These are phyloP conservation scores for Paramormyrops hopkinsi DNA, from an alignment of 2,797 vertebrate genomes.

Conservation along the genomic window DNA sequence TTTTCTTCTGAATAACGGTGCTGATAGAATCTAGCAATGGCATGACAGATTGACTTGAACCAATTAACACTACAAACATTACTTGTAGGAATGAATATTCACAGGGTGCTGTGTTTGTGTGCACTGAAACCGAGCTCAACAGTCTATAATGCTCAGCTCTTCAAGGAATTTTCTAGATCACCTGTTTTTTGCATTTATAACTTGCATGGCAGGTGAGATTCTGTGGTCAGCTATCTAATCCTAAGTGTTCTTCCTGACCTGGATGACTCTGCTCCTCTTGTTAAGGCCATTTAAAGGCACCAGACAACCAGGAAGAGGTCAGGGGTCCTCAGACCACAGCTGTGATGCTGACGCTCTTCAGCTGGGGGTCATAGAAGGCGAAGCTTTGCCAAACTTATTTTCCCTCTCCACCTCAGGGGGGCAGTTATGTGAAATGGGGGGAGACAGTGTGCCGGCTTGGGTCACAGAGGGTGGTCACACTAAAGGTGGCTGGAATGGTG, in stretches of 20 bases:
- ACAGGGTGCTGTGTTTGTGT: neutral
- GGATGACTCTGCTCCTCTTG: constrained; percentile 34
- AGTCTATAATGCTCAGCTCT: neutral
- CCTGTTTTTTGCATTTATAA: neutral
- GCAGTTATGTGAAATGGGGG: neutral
- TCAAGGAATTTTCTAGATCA: neutral
- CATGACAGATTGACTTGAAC: constrained; percentile 1
- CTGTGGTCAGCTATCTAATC: neutral
- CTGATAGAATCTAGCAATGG: neutral
- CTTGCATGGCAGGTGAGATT: neutral
- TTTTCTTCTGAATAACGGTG: neutral
- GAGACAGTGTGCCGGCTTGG: neutral
- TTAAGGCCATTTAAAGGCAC: constrained; percentile 34
- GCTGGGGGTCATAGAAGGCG: neutral
- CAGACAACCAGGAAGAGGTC: constrained; percentile 43
- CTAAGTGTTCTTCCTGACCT: neutral
- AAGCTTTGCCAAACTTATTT: neutral
- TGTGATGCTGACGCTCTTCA: constrained; percentile 19
- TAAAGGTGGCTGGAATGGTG: neutral
- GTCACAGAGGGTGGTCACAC: neutral
- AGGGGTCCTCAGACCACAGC: constrained; percentile 43
- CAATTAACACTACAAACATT: constrained; percentile 5
- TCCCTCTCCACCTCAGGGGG: neutral
- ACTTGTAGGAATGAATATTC: neutral
- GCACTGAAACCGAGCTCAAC: no score